phyloP scores from a whole-genome alignment of 2,888 invertebrate species.

The Rhimphoctona megacephalus region DNA sequence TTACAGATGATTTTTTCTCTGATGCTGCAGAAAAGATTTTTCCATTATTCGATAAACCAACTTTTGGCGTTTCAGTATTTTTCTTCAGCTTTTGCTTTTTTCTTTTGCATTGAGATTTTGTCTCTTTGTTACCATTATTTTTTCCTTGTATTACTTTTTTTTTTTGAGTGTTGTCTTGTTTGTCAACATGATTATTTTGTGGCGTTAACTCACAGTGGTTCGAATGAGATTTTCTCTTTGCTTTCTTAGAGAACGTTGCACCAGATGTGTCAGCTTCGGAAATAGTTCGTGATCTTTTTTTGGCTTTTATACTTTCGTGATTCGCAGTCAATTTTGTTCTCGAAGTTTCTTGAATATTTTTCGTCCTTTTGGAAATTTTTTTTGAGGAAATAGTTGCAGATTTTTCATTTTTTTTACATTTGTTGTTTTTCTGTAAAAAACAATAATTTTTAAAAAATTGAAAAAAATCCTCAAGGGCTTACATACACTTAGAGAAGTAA shows the following conservation, averaged over 20 bases:
- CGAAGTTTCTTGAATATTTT: neutral
- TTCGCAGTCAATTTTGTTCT: neutral
- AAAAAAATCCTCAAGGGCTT: too few relatives aligned
- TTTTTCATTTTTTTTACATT: slow-evolving; percentile 20
- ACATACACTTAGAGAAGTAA: too few relatives aligned
- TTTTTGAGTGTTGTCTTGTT: neutral
- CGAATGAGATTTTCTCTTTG: neutral
- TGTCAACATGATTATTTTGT: neutral
- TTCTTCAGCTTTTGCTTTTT: slow-evolving; percentile 66
- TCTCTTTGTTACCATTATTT: slow-evolving; percentile 7
- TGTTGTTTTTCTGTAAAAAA: slow-evolving; percentile 47
- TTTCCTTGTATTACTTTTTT: neutral
- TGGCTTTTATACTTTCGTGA: slow-evolving; percentile 20
- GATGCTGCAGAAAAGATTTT: slow-evolving; percentile 71
- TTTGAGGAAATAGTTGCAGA: neutral
- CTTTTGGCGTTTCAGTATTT: slow-evolving; percentile 59
- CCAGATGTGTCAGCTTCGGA: neutral
- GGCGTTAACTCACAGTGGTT: neutral
- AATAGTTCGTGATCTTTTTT: slow-evolving; percentile 35
- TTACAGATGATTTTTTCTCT: slow-evolving; percentile 65
- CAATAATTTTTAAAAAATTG: neutral
- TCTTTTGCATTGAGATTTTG: slow-evolving; percentile 58
- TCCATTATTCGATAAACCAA: slow-evolving; percentile 5
- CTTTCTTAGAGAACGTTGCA: slow-evolving; percentile 36
- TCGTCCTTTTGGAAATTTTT: neutral